Conservation (phyloP, 1,140 invertebrate genomes). For the Chelonus insularis region DNA sequence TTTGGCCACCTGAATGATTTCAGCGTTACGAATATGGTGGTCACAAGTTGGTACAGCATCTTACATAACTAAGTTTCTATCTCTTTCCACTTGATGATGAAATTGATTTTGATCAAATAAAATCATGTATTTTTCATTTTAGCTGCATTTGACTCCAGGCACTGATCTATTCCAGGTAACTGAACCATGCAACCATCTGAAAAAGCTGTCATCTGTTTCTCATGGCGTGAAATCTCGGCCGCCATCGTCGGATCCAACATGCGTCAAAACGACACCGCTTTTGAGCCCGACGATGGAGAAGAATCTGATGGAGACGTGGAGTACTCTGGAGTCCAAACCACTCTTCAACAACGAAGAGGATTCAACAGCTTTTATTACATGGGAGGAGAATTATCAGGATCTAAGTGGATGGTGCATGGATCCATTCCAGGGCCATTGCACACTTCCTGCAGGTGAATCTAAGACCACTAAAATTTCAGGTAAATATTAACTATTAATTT, state of each 20-base stretch:
- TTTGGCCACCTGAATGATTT: no score
- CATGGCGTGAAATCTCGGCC: conserved; percentile 55
- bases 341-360: conserved; percentile 28
- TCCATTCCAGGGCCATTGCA: conserved; percentile 45
- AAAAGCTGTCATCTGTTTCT: conserved; percentile 47
- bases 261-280: conserved; percentile 32
- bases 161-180: conserved; percentile 39
- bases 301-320: conserved; percentile 37
- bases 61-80: no score
- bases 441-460: conserved; percentile 57
- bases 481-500: conserved; percentile 25
- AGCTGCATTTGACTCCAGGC: conserved; percentile 17
- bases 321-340: conserved; percentile 17
- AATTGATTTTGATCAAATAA: not conserved
- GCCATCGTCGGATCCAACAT: conserved; percentile 31
- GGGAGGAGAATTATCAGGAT: conserved; percentile 59
- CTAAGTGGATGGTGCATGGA: conserved; percentile 52
- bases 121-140: conserved; percentile 1
- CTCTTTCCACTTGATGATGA: no score
- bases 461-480: conserved; percentile 46
- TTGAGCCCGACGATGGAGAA: conserved; percentile 41
- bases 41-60: no score
- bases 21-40: no score
- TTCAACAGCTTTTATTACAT: conserved; percentile 34
- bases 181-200: conserved; percentile 49